A percentile compares a stretch with the other conserved stretches of the same genome.
These are phyloP conservation scores for Potamarius usumacintae DNA, from an alignment of 2,113 vertebrate genomes.

Conservation along the genomic window DNA sequence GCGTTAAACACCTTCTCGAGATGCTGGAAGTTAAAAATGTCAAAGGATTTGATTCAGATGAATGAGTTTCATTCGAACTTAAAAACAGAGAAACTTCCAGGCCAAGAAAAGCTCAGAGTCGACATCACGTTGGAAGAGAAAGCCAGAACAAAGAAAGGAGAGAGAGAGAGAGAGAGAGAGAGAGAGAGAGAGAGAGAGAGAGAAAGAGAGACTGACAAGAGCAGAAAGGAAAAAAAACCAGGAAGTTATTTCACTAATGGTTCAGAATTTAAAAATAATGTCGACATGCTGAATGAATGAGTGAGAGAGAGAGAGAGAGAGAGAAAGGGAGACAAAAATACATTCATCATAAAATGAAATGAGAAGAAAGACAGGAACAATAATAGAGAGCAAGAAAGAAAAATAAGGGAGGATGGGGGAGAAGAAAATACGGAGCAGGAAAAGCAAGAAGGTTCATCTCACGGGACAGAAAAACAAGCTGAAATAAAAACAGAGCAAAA, in stretches of 20 bases:
- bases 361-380: constrained; percentile 19
- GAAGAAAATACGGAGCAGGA: constrained; percentile 41
- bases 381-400: constrained; percentile 8
- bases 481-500: constrained; percentile 49
- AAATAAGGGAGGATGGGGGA: background rate
- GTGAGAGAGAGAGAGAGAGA: background rate
- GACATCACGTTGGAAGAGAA: background rate
- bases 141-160: constrained; percentile 30
- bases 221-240: constrained; percentile 10
- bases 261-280: constrained; percentile 21
- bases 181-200: constrained; percentile 11
- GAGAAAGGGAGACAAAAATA: background rate
- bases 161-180: background rate
- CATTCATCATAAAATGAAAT: constrained; percentile 49
- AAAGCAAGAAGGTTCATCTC: constrained; percentile 43
- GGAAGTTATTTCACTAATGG: constrained; percentile 32
- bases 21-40: constrained; percentile 17
- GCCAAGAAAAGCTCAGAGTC: constrained; percentile 22
- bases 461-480: constrained; percentile 40
- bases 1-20: constrained; percentile 36
- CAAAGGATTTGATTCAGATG: constrained; percentile 42
- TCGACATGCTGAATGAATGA: background rate
- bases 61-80: constrained; percentile 48
- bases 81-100: background rate
- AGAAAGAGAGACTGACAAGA: constrained; percentile 2